These are phyloP conservation scores for Ostrea denselamellosa DNA, from an alignment of 1,140 invertebrate genomes.

Conservation along the genomic window DNA sequence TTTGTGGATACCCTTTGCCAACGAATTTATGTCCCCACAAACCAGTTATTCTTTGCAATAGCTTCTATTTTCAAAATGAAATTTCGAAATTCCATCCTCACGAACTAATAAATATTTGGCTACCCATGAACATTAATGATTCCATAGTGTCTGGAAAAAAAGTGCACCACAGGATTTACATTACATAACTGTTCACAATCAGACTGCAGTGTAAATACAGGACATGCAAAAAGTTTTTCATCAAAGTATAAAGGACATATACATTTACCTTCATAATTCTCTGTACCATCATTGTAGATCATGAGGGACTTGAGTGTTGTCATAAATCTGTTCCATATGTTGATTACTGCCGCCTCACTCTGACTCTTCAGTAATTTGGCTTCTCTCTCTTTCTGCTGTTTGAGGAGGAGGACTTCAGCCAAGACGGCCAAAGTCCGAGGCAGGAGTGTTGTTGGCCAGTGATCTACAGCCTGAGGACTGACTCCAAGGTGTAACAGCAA, in stretches of 20 bases:
- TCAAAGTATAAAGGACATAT: background rate
- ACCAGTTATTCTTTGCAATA: too few species aligned
- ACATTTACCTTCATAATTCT: slow-evolving; percentile 71
- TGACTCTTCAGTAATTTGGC: slow-evolving; percentile 67
- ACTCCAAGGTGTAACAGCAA: slow-evolving; percentile 88
- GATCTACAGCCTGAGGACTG: slow-evolving; percentile 84
- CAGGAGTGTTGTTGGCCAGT: slow-evolving; percentile 91
- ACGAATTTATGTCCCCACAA: too few species aligned
- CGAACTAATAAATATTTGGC: too few species aligned
- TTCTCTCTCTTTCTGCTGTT: slow-evolving; percentile 88
- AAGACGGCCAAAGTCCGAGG: slow-evolving; percentile 90
- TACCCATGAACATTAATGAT: too few species aligned
- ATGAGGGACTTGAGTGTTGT: slow-evolving; percentile 92
- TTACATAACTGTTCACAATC: too few species aligned
- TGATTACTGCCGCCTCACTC: slow-evolving; percentile 89
- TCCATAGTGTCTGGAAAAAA: too few species aligned
- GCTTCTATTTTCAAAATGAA: too few species aligned
- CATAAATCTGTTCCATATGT: slow-evolving; percentile 93
- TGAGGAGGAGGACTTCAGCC: slow-evolving; percentile 86
- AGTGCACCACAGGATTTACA: too few species aligned
- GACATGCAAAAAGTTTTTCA: too few species aligned
- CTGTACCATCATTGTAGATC: slow-evolving; percentile 66
- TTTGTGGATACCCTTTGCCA: too few species aligned
- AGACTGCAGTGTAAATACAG: too few species aligned
- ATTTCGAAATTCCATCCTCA: too few species aligned